Percentiles rank a stretch among this genome's conserved stretches.
Evolutionary conservation across 2,797 vertebrate species (phyloP).

Genomic region (Micromesistius poutassou): DNA sequence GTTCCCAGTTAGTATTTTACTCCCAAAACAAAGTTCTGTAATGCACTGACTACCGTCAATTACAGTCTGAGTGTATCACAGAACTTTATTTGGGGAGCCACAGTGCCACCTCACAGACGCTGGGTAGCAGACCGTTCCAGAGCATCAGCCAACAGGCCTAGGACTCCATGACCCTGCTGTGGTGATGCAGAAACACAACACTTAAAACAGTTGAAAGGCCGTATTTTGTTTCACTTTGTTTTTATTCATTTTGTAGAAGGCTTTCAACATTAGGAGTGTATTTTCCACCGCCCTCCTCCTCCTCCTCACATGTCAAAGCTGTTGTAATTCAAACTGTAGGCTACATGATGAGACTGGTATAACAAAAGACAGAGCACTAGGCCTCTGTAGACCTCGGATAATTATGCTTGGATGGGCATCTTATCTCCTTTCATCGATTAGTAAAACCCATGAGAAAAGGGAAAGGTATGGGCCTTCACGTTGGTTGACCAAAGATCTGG

Average conservation of each 20-base stretch:
- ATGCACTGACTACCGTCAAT: conserved; percentile 84
- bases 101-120: conserved; percentile 69
- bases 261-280: neutral
- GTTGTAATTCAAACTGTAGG: neutral
- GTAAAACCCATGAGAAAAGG: neutral
- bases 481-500: conserved; percentile 22
- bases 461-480: conserved; percentile 6
- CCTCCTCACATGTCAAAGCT: neutral
- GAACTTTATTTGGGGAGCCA: conserved; percentile 87
- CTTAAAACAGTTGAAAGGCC: conserved; percentile 33
- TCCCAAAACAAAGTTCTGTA: conserved; percentile 88
- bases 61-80: conserved; percentile 84
- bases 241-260: conserved; percentile 12
- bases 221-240: conserved; percentile 3
- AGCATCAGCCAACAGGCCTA: conserved; percentile 22
- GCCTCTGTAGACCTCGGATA: neutral
- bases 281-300: neutral
- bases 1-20: conserved; percentile 55
- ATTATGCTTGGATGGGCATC: neutral
- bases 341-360: neutral
- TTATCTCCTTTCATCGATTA: neutral
- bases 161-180: conserved; percentile 55
- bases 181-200: conserved; percentile 49
- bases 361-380: neutral
- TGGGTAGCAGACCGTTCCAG: conserved; percentile 56